Percentiles rank a stretch among this genome's conserved stretches.
Evolutionary conservation across 35 echinoderm and acorn worm species (phyloP).

Genomic region (Ophioderma brevispina): DNA sequence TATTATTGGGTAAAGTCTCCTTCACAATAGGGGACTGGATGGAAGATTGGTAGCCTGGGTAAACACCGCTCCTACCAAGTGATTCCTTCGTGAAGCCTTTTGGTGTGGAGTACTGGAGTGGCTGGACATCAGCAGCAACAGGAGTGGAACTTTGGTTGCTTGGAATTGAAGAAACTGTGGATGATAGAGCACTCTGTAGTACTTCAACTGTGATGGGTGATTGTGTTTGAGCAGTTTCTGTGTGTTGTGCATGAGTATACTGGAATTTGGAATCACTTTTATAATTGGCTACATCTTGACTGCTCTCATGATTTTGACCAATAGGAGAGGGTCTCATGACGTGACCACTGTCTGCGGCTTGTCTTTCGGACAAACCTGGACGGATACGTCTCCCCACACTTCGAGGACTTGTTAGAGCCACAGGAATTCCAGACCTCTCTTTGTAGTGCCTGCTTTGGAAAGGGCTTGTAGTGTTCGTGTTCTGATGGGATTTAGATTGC

Average conservation of each 20-base stretch:
- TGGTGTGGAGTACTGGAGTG: slow-evolving; percentile 30
- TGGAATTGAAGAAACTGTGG: not conserved
- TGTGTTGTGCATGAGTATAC: not conserved
- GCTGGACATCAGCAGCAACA: not conserved
- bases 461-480: no score
- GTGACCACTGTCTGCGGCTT: not conserved
- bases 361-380: no score
- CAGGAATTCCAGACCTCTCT: no score
- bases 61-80: slow-evolving; percentile 23
- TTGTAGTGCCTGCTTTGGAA: no score
- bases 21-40: slow-evolving; percentile 29
- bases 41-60: not conserved
- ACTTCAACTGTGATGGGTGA: slow-evolving; percentile 4
- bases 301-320: not conserved
- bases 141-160: not conserved
- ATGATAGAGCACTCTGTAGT: not conserved
- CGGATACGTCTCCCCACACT: no score
- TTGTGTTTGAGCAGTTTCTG: not conserved
- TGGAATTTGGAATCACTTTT: not conserved
- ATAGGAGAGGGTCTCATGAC: not conserved
- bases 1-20: not conserved
- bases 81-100: slow-evolving; percentile 59
- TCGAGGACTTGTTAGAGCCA: no score
- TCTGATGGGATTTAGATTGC: no score
- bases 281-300: not conserved